phyloP scores from a whole-genome alignment of 2,113 vertebrate species.

The Tympanuchus pallidicinctus region DNA sequence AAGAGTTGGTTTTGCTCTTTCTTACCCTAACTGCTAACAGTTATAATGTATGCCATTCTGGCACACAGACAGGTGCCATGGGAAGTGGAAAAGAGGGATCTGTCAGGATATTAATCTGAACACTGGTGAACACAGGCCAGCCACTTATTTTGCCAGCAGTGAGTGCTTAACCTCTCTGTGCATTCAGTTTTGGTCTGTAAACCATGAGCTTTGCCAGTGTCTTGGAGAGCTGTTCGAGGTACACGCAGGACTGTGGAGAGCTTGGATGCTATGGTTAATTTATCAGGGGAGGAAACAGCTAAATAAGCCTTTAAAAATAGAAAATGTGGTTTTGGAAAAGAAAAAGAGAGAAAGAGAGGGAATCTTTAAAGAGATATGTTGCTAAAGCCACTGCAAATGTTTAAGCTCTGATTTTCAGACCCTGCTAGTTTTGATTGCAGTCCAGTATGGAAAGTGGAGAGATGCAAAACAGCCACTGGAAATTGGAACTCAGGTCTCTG shows the following conservation, averaged over 20 bases:
- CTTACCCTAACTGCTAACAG: not conserved
- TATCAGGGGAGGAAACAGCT: not conserved
- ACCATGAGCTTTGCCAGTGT: not conserved
- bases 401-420: not conserved
- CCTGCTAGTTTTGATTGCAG: not conserved
- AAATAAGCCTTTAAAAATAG: not conserved
- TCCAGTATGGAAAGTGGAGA: not conserved
- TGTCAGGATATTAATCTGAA: not conserved
- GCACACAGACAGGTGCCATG: not conserved
- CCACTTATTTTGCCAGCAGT: conserved; percentile 6
- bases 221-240: not conserved
- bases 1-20: not conserved
- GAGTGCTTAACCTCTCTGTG: not conserved
- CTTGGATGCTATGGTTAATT: not conserved
- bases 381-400: not conserved
- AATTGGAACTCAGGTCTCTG: not conserved
- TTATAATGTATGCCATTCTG: not conserved
- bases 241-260: not conserved
- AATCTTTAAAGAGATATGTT: not conserved
- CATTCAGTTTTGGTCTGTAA: not conserved
- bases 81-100: not conserved
- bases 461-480: not conserved
- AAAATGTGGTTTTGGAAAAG: not conserved
- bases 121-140: not conserved
- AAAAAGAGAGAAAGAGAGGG: too few relatives aligned